phyloP scores from a whole-genome alignment of 1,140 invertebrate species.

The Drosophila simulans region DNA sequence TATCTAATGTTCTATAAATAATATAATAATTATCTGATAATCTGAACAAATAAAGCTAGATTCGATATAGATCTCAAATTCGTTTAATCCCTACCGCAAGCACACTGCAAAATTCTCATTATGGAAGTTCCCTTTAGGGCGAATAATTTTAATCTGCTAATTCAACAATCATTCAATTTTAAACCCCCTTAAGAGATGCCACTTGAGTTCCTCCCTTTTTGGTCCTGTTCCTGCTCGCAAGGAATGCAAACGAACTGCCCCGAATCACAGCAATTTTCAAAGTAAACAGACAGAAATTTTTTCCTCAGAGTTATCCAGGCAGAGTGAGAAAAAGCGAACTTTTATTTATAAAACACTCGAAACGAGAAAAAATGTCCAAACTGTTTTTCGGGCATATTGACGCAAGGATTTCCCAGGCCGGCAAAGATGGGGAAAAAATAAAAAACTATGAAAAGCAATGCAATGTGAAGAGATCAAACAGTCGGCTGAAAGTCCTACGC shows the following conservation, averaged over 20 bases:
- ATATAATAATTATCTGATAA: not conserved
- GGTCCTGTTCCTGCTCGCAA: conserved; percentile 23
- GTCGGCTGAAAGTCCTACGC: conserved; percentile 50
- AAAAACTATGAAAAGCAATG: conserved; percentile 13
- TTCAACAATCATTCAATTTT: conserved; percentile 76
- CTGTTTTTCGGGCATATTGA: conserved; percentile 65
- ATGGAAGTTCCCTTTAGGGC: conserved; percentile 10
- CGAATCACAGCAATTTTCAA: conserved; percentile 78
- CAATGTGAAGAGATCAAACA: conserved; percentile 72
- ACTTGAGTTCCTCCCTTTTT: conserved; percentile 37
- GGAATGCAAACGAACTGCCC: conserved; percentile 55
- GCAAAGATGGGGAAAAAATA: conserved; percentile 18
- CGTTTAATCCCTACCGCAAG: conserved; percentile 16
- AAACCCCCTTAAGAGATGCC: conserved; percentile 57
- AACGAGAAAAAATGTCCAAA: conserved; percentile 59
- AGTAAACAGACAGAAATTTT: conserved; percentile 68
- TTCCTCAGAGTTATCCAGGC: conserved; percentile 22
- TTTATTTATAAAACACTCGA: conserved; percentile 81
- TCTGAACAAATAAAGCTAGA: not conserved
- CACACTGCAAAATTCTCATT: conserved; percentile 23
- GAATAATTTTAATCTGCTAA: conserved; percentile 74
- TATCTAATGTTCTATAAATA: not conserved
- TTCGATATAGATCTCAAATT: not conserved
- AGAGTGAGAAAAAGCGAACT: conserved; percentile 57
- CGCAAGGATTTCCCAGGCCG: conserved; percentile 60